phyloP scores from a whole-genome alignment of 1,140 invertebrate species.

The Neodiprion fabricii region DNA sequence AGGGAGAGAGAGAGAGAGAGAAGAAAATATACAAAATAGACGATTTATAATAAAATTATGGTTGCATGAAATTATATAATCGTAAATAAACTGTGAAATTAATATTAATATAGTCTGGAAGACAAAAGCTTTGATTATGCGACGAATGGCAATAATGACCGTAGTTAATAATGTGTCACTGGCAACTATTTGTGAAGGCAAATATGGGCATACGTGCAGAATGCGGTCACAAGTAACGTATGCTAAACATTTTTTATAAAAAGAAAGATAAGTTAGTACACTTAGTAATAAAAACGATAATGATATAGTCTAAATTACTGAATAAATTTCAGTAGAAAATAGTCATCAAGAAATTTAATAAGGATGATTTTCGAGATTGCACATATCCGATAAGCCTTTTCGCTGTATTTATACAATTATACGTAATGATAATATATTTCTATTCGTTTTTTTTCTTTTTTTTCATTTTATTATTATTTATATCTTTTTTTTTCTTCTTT shows the following conservation, averaged over 20 bases:
- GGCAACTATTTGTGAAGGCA: no score
- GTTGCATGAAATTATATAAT: no score
- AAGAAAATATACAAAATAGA: neutral
- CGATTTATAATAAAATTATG: no score
- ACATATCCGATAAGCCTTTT: neutral
- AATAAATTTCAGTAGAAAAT: neutral
- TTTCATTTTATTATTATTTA: constrained; percentile 14
- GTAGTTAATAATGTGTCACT: neutral
- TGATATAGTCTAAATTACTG: neutral
- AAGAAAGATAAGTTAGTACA: neutral
- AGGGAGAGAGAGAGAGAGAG: neutral
- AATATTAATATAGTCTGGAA: neutral
- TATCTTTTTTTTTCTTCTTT: constrained; percentile 16
- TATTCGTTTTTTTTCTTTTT: neutral
- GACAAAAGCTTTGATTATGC: neutral
- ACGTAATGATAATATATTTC: neutral
- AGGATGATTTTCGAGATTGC: neutral
- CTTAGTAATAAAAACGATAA: neutral
- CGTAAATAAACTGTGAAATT: no score
- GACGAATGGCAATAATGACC: neutral
- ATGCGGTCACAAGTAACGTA: no score
- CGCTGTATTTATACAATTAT: constrained; percentile 1
- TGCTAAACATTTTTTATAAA: neutral
- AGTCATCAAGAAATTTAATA: neutral
- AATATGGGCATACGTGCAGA: no score